Evolutionary conservation across 2,888 invertebrate genomes (phyloP).

Genomic region (Cinara cedri): DNA sequence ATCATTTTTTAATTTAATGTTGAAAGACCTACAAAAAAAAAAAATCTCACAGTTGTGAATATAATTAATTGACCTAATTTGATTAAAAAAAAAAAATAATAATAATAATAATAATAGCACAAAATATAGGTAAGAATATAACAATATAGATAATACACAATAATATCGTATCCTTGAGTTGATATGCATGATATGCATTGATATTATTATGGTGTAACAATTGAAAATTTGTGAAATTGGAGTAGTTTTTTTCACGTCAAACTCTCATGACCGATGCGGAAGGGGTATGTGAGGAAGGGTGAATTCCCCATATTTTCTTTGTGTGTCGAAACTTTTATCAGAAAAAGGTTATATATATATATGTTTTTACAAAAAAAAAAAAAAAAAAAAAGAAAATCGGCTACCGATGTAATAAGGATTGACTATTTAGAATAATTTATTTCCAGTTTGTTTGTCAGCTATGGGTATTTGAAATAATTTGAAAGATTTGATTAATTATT

Average conservation of each 20-base stretch:
- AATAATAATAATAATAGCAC: too few species aligned
- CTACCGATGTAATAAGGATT: too few species aligned
- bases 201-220: neutral
- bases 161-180: constrained; percentile 16
- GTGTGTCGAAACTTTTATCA: neutral
- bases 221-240: constrained; percentile 14
- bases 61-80: constrained; percentile 19
- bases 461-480: too few species aligned
- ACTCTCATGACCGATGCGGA: neutral
- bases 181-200: constrained; percentile 1
- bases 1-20: neutral
- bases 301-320: neutral
- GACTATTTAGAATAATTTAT: too few species aligned
- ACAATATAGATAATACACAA: too few species aligned
- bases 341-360: neutral
- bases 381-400: too few species aligned
- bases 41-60: neutral
- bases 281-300: neutral
- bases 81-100: neutral
- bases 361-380: neutral
- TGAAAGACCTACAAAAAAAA: neutral
- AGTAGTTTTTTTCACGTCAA: neutral
- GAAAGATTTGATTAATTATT: too few species aligned
- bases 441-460: neutral
- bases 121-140: too few species aligned